These are phyloP conservation scores for Heliconius hortense DNA, from an alignment of 2,888 invertebrate species.

Conservation along the genomic window DNA sequence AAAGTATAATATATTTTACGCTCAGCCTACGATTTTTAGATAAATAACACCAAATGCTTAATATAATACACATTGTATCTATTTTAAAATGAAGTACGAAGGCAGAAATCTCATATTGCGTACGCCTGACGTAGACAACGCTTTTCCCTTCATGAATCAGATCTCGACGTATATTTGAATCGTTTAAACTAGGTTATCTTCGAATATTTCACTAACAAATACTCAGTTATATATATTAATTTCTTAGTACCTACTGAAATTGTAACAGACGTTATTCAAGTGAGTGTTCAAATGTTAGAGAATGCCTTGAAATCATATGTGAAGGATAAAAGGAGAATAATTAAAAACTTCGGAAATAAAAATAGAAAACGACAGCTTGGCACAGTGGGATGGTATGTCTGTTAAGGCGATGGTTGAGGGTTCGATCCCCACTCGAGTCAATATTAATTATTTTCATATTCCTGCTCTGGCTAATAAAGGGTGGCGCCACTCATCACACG, in stretches of 20 bases:
- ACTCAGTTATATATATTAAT: constrained; percentile 18
- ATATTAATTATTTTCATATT: no score
- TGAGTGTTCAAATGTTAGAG: not conserved
- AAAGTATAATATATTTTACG: not conserved
- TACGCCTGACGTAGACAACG: constrained; percentile 48
- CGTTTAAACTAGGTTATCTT: constrained; percentile 49
- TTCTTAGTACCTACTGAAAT: not conserved
- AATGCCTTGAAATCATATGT: not conserved
- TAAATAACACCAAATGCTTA: constrained; percentile 11
- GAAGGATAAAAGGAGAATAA: not conserved
- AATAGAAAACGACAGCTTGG: no score
- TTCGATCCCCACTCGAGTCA: no score
- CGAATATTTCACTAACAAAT: constrained; percentile 12
- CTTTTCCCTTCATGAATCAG: constrained; percentile 55
- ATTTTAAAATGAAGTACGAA: constrained; percentile 40
- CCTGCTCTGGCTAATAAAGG: no score
- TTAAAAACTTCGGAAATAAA: not conserved
- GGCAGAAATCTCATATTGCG: constrained; percentile 41
- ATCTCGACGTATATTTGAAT: constrained; percentile 53
- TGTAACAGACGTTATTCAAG: not conserved
- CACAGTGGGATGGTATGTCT: no score
- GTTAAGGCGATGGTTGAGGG: no score
- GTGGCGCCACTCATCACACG: no score
- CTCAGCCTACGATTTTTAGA: not conserved
- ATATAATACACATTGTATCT: constrained; percentile 24